phyloP scores from a whole-genome alignment of 1,140 invertebrate genomes.

The Drosophila virilis region DNA sequence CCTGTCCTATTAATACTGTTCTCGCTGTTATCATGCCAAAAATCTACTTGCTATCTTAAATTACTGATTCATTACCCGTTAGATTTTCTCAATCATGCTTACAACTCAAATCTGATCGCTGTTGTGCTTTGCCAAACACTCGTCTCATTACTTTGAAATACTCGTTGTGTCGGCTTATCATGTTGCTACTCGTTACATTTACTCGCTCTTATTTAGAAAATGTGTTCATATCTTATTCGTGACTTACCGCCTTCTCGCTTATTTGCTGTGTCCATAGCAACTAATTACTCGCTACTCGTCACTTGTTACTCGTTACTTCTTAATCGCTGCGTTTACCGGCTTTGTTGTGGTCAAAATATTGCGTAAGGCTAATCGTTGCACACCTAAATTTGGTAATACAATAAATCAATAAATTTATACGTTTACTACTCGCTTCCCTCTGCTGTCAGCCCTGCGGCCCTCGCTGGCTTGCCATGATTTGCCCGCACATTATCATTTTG shows the following conservation, averaged over 20 bases:
- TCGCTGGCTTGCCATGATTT: background rate
- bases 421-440: background rate
- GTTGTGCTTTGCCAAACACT: too few species aligned
- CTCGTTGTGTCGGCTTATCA: background rate
- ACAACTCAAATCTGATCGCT: too few species aligned
- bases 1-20: too few species aligned
- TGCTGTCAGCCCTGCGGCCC: too few species aligned
- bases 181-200: background rate
- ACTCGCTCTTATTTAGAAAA: background rate
- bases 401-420: too few species aligned
- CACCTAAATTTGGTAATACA: too few species aligned
- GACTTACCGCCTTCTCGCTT: background rate
- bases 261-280: background rate
- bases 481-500: slow-evolving; percentile 5
- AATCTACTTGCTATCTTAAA: too few species aligned
- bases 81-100: too few species aligned
- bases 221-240: background rate
- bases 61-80: too few species aligned
- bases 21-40: too few species aligned
- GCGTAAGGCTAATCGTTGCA: too few species aligned
- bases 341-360: background rate
- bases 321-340: background rate
- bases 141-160: too few species aligned
- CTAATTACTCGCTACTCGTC: background rate
- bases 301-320: background rate